Conservation (phyloP, 2,113 vertebrate species). For the mouse (Mus musculus) region GRCm39 chr1:131891001-131891500, state of each 20-base stretch:
- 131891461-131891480: not conserved
- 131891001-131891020: not conserved
- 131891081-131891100: slow-evolving; percentile 12
- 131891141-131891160: slow-evolving; percentile 73
- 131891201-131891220: slow-evolving; percentile 50
- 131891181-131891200: slow-evolving; percentile 68
- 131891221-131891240: slow-evolving; percentile 1
- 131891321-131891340: not conserved
- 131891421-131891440: not conserved
- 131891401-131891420: not conserved
- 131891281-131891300: not conserved
- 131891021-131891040: slow-evolving; percentile 8
- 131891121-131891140: slow-evolving; percentile 82
- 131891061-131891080: not conserved
- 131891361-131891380: not conserved
- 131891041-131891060: not conserved
- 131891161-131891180: slow-evolving; percentile 82
- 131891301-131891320: not conserved
- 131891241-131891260: not conserved
- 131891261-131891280: not conserved
- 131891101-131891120: slow-evolving; percentile 72
- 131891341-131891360: not conserved
- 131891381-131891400: not conserved
- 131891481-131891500: not conserved
- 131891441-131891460: not conserved